Evolutionary conservation across 2,888 invertebrate genomes (phyloP).

Genomic region (Hanleya hanleyi): DNA sequence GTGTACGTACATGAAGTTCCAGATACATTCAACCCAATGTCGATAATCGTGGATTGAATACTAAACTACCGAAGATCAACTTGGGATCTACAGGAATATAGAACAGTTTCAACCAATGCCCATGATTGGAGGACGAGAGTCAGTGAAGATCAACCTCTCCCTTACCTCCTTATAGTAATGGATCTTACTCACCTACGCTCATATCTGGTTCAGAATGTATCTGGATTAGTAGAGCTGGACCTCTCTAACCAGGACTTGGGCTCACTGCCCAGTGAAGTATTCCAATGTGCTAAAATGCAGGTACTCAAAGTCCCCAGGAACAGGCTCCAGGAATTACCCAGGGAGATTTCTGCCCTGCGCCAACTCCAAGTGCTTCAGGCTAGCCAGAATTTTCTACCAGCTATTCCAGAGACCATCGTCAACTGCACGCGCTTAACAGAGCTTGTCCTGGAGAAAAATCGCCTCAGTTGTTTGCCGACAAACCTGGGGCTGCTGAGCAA

Average conservation of each 20-base stretch:
- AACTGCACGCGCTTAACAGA: constrained; percentile 63
- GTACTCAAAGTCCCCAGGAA: constrained; percentile 62
- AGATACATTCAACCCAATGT: no score
- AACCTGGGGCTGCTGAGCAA: constrained; percentile 43
- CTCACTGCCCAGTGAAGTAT: constrained; percentile 56
- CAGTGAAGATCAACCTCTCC: neutral
- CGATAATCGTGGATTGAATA: no score
- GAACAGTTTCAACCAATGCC: no score
- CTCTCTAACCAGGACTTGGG: constrained; percentile 49
- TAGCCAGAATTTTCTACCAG: constrained; percentile 54
- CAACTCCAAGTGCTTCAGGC: constrained; percentile 57
- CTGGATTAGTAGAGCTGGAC: constrained; percentile 57
- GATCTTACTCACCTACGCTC: neutral
- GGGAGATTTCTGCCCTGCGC: constrained; percentile 55
- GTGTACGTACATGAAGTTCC: no score
- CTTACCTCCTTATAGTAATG: neutral
- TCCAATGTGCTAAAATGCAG: constrained; percentile 57
- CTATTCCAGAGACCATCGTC: constrained; percentile 64
- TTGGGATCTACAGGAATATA: no score
- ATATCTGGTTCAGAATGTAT: neutral
- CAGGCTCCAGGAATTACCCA: constrained; percentile 57
- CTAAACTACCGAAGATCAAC: no score
- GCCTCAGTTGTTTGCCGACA: constrained; percentile 52
- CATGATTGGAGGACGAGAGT: no score
- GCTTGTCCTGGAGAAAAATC: constrained; percentile 55